A percentile compares a stretch with the other conserved stretches of the same genome.
Evolutionary conservation across 2,797 vertebrate genomes (phyloP).

Genomic region (Champsocephalus esox): DNA sequence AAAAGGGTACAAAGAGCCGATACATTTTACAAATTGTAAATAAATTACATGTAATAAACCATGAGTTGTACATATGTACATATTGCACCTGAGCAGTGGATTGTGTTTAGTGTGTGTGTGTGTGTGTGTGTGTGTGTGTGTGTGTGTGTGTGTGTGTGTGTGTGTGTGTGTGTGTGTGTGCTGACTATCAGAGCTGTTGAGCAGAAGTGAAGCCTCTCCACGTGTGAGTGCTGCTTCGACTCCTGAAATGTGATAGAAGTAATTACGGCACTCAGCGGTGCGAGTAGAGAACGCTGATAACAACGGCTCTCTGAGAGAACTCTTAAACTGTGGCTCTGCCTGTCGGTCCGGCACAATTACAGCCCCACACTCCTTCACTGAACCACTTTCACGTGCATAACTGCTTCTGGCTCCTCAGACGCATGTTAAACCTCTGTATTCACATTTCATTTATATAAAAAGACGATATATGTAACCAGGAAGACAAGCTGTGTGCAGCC

Average conservation of each 20-base stretch:
- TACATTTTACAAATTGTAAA: no score
- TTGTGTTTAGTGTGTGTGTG: no score
- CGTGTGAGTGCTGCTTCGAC: conserved; percentile 33
- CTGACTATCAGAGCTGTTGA: not conserved
- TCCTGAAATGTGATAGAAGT: conserved; percentile 59
- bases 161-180: no score
- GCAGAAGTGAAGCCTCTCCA: conserved; percentile 43
- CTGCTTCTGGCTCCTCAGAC: conserved; percentile 16
- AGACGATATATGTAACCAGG: not conserved
- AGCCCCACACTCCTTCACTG: conserved; percentile 33
- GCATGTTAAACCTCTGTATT: not conserved
- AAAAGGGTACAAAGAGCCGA: no score
- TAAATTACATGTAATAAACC: no score
- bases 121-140: no score
- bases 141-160: no score
- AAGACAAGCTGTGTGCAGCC: conserved; percentile 1
- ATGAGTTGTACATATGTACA: no score
- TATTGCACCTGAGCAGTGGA: no score
- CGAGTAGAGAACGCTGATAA: conserved; percentile 64
- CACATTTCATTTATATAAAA: conserved; percentile 31
- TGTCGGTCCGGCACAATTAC: conserved; percentile 53
- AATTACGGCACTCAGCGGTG: conserved; percentile 64
- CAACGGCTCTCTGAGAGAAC: conserved; percentile 31
- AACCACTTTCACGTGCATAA: conserved; percentile 37
- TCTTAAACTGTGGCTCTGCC: conserved; percentile 32